phyloP scores from a whole-genome alignment of 2,888 invertebrate species.

The Pseudanteris insignis region DNA sequence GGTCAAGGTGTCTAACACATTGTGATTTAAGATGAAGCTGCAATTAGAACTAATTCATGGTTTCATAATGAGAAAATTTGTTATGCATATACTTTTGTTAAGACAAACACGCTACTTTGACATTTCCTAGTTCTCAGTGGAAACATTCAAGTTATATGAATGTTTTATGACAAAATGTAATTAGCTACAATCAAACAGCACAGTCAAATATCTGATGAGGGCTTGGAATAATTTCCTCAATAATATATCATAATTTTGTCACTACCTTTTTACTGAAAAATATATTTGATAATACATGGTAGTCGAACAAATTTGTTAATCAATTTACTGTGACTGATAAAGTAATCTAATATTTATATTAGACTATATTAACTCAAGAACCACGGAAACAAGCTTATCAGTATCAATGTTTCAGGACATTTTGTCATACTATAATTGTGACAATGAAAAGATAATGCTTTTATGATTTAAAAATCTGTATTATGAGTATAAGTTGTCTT shows the following conservation, averaged over 20 bases:
- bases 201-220: too few relatives aligned
- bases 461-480: constrained; percentile 17
- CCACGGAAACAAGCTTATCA: constrained; percentile 15
- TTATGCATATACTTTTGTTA: constrained; percentile 13
- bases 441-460: constrained; percentile 10
- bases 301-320: too few relatives aligned
- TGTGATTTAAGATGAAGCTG: constrained; percentile 5
- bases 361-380: too few relatives aligned
- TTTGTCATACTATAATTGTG: constrained; percentile 23
- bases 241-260: too few relatives aligned
- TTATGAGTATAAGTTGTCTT: too few relatives aligned
- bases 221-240: too few relatives aligned
- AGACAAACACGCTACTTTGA: constrained; percentile 6
- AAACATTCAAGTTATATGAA: constrained; percentile 30
- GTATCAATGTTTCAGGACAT: constrained; percentile 7
- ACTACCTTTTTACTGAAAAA: too few relatives aligned
- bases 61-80: constrained; percentile 31
- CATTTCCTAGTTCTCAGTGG: too few relatives aligned
- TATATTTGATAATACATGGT: too few relatives aligned
- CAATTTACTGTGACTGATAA: too few relatives aligned
- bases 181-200: constrained; percentile 7
- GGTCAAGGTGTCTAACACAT: constrained; percentile 29
- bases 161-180: constrained; percentile 12
- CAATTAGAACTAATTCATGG: constrained; percentile 27
- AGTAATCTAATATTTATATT: too few relatives aligned